These are phyloP conservation scores for Scolopax mira DNA, from an alignment of 2,113 vertebrate species.

Conservation along the genomic window DNA sequence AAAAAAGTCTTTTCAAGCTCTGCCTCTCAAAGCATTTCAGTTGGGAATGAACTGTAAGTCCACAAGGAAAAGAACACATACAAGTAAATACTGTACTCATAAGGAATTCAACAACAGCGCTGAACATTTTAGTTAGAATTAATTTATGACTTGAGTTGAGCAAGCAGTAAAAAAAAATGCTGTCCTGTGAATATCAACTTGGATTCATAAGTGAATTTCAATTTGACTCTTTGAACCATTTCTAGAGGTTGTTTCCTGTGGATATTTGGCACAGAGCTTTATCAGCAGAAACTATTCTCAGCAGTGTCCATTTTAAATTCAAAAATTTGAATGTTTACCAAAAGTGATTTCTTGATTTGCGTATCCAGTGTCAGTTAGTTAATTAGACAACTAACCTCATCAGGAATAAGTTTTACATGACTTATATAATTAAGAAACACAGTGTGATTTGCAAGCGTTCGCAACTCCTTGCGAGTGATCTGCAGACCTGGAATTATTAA, in stretches of 20 bases:
- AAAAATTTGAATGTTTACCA: background rate
- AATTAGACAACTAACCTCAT: conserved; percentile 30
- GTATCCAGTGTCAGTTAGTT: background rate
- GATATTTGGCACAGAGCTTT: background rate
- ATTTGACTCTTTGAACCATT: conserved; percentile 14
- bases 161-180: background rate
- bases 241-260: background rate
- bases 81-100: conserved; percentile 40
- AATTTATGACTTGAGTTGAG: conserved; percentile 52
- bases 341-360: background rate
- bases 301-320: background rate
- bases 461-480: background rate
- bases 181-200: background rate
- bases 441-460: background rate
- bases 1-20: conserved; percentile 26
- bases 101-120: conserved; percentile 41
- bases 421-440: conserved; percentile 29
- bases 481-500: conserved; percentile 40
- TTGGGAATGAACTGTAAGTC: background rate
- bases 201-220: conserved; percentile 1
- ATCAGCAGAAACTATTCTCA: background rate
- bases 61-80: background rate
- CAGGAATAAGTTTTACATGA: conserved; percentile 3
- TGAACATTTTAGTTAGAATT: conserved; percentile 46
- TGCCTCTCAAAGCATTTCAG: conserved; percentile 8